Base-by-base conservation (phyloP, 2,113 vertebrate species). In the Oreochromis niloticus region DNA sequence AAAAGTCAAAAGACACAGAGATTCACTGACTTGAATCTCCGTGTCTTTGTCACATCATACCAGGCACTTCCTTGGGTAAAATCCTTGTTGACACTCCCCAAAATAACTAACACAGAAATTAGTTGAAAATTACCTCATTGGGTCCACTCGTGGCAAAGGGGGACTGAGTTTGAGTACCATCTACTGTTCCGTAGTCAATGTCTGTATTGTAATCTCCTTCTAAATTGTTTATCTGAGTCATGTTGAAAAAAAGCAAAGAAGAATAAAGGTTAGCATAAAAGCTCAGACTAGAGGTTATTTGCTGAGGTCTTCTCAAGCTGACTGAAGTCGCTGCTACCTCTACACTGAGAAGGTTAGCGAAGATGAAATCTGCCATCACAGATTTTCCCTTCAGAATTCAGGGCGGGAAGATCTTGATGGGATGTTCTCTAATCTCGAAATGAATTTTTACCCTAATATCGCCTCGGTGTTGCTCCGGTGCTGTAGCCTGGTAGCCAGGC, bases 391-490 rank as follows among this genome's bases (percentile, higher is more conserved):
- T 93, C 92, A 92, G 91, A 90, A 93, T 57, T 91, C 27, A 39
- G 41, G 87, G 46, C n/a, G 95, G 97, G 95, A 96, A 98, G 97
- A 99, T 99, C 98, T 98, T 97, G 97, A 98, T 99, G 95, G 94
- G 92, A 73, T 93, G 93, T 93, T 95, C 93, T 91, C 96, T 82
- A 91, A 85, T 93, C 80, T 66, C 16, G 52, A 61, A 88, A 84
- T 80, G 48, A 96, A 96, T 93, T 94, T 97, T 98, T 97, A 98
- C 97, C 98, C 98, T 98, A 98, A 97, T 96, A 97, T 96, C 96
- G 97, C 52, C 96, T 96, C 96, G 95, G 96, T 95, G 6, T 95
- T 96, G 93, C 78, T 96, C 96, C 94, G 97, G 97, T 90, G 97
- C 17, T 95, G 97, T 94, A 93, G 97, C 97, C 96, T 96, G 98